Base-by-base conservation (phyloP, 2,888 invertebrate genomes). In the Eristalinus sepulchralis region DNA sequence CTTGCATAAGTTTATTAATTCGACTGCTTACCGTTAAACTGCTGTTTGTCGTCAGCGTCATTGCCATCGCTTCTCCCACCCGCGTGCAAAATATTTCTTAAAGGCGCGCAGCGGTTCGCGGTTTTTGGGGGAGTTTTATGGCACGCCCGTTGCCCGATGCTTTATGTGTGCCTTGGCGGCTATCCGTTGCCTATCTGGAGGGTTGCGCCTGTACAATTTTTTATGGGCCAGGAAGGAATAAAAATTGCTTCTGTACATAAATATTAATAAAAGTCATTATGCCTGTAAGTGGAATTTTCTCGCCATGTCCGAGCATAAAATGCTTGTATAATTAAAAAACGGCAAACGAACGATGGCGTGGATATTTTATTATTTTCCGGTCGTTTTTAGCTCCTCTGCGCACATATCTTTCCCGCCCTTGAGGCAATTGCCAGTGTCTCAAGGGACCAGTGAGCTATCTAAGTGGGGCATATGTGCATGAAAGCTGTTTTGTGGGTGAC, bases 221-320 rank as follows among this genome's bases (percentile, higher is more conserved):
- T 75, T 79, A 86, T 76, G 86, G 47, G 57, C 71, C 79, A 34
- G 70, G 62, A 79, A 83, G 83, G 83, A 83, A 86, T 86, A 79
- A 83, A 86, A 83, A 75, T 76, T 75, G 70, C 78, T 79, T 75
- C 71, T 60, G 73, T 86, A 79, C 71, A 83, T 86, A 86, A 86
- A 86, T 86, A 86, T 83, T 86, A 83, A 86, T 86, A 86, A 86
- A 78, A 78, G 86, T 86, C 86, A 79, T 86, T 86, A 86, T 67
- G 83, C 62, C 73, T 86, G 86, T 86, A 86, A 86, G 86, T 83
- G 86, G 83, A 86, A 83, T 83, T 83, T 83, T 83, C 83, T 71
- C 86, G 86, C 86, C 83, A 86, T 79, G 86, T 75, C 75, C 73
- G 36, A 70, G 78, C 78, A 86, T 86, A 86, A 86, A 86, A 71